Conservation (phyloP, 2,113 vertebrate genomes). For the Hylia prasina region DNA sequence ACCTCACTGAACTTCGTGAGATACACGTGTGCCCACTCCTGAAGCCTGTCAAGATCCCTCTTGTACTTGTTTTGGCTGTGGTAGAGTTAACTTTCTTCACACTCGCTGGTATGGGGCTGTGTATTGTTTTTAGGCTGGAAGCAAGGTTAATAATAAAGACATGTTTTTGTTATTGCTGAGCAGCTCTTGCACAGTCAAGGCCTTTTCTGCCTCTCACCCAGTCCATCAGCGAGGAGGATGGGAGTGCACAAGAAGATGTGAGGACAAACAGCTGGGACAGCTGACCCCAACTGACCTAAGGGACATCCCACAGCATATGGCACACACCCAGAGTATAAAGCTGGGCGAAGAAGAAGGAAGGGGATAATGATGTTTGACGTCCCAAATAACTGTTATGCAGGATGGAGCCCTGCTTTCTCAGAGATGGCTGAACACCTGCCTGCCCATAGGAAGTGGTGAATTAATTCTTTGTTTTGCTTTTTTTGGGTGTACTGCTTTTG, state of each 20-base stretch:
- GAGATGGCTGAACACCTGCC: neutral
- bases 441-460: neutral
- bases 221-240: accelerated
- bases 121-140: neutral
- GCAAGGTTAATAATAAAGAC: neutral
- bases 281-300: neutral
- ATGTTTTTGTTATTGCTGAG: neutral
- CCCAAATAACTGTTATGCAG: too few species aligned
- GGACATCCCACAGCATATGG: neutral
- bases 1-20: neutral
- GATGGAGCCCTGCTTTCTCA: neutral
- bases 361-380: neutral
- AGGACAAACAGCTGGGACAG: neutral
- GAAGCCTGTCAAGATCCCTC: neutral
- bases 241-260: neutral
- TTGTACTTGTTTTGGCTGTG: neutral
- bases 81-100: neutral
- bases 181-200: neutral
- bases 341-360: neutral
- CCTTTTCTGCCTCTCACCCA: neutral
- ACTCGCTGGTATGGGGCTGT: too few species aligned
- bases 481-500: neutral
- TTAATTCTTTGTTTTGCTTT: neutral
- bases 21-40: accelerated
- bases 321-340: neutral